Conservation (phyloP, 64 coral and sea anemone species). For the Trachythela sp. region DNA sequence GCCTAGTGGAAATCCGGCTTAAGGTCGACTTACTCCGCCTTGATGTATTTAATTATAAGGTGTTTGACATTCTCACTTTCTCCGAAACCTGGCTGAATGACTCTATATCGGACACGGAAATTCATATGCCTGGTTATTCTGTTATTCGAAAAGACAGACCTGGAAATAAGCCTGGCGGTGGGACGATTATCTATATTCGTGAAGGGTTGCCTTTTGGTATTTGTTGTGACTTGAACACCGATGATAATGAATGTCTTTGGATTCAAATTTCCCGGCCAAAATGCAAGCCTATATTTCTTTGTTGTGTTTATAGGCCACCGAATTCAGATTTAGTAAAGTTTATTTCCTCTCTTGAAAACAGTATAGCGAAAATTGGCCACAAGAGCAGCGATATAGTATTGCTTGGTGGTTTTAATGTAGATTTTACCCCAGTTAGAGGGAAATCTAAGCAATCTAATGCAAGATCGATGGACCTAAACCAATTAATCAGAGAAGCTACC, state of each 20-base stretch:
- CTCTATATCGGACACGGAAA: constrained; percentile 13
- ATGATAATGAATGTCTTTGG: background rate
- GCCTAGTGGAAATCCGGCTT: too few relatives aligned
- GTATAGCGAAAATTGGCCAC: background rate
- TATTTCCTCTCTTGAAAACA: background rate
- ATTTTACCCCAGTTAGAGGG: background rate
- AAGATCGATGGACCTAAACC: background rate
- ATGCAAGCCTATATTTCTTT: background rate
- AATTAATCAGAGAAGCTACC: too few relatives aligned
- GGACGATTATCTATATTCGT: too few relatives aligned
- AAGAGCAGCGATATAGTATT: background rate
- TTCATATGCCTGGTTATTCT: constrained; percentile 24
- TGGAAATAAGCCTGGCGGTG: background rate
- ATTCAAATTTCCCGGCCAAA: background rate
- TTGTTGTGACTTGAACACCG: background rate
- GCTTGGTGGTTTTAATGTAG: background rate
- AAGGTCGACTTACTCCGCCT: constrained; percentile 12
- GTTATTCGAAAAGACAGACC: constrained; percentile 26
- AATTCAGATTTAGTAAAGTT: background rate
- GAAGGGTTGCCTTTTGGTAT: background rate
- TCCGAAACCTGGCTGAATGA: background rate
- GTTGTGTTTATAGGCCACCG: background rate
- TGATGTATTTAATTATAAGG: background rate
- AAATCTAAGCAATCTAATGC: constrained; percentile 25
- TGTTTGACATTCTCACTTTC: background rate